Evolutionary conservation across 2,113 vertebrate genomes (phyloP), one percentile per base, ranked within the genome.

Genomic region (Myocastor coypus): DNA sequence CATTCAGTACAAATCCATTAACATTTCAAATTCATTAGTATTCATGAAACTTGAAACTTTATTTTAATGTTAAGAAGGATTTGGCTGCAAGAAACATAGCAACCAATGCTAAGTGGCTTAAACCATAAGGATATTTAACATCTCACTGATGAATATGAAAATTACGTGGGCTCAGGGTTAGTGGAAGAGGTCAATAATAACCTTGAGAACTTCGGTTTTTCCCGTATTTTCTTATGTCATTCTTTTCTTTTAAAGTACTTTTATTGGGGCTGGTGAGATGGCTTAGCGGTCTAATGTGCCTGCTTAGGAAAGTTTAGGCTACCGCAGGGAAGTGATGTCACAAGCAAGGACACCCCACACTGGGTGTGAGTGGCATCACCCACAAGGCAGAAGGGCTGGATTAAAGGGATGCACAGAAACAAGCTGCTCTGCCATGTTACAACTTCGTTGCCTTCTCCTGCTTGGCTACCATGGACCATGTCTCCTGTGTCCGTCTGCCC

Each of bases 1-100:
- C 64, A 96, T 90, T 96, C 83, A 93, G 83, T 64, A 92, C 55
- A 87, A 75, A 85, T 90, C 87, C 86, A 90, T 87, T 96, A 87
- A 94, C 87, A 88, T 92, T 97, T 93, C 28, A 97, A 95, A 93
- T 89, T 94, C 96, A 96, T 83, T 92, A 92, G 40, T 12, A 37
- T 50, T 81, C 87, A 57, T 5, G 77, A 91, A 95, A 91, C 55
- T 87, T 88, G 59, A 89, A 96, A 92, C 64, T 92, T 87, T 30
- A 86, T 95, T 83, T 87, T 61, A 93, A 86, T 86, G 64, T 78
- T 84, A 78, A 68, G 68, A 68, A 84, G 52, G 83, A 77, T 96
- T 89, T 95, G 87, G 78, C 77, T 92, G 2, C 5, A 78, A 93
- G 71, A 92, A 94, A 94, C 26, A 50, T 73, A 87, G 83, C 93